Evolutionary conservation across 2,797 vertebrate species (phyloP).

Genomic region (Kryptolebias ocellatus): DNA sequence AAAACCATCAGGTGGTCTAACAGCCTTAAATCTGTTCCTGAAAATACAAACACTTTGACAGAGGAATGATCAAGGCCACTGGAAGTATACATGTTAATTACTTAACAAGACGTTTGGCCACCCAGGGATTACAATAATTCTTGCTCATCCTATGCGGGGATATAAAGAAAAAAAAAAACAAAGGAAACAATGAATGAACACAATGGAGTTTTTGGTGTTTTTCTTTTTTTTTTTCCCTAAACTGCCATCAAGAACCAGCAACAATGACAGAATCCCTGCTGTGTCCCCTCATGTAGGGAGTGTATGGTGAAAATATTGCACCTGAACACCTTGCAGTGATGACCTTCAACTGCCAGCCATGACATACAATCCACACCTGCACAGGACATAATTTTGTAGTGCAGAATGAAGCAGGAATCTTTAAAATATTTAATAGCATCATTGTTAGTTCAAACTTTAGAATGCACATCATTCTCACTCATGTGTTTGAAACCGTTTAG

Average conservation of each 20-base stretch:
- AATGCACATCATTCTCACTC: too few species aligned
- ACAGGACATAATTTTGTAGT: not conserved
- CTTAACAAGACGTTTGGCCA: not conserved
- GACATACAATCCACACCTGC: not conserved
- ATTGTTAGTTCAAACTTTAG: too few species aligned
- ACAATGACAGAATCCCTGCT: not conserved
- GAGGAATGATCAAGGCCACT: not conserved
- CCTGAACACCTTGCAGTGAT: not conserved
- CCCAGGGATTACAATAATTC: not conserved
- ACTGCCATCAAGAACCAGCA: not conserved
- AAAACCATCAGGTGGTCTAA: constrained; percentile 25
- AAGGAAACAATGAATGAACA: too few species aligned
- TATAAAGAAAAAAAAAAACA: not conserved
- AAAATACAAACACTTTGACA: constrained; percentile 12
- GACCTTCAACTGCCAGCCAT: not conserved
- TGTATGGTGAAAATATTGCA: not conserved
- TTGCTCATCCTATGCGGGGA: too few species aligned
- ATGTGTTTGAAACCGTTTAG: too few species aligned
- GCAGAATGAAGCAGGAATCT: too few species aligned
- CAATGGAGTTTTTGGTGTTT: not conserved
- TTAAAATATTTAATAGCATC: not conserved
- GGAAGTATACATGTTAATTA: constrained; percentile 3
- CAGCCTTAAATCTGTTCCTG: constrained; percentile 12
- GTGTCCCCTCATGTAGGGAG: not conserved
- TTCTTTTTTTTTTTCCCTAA: too few species aligned